Base-by-base conservation (phyloP, 2,113 vertebrate species). In the Dascyllus trimaculatus region DNA sequence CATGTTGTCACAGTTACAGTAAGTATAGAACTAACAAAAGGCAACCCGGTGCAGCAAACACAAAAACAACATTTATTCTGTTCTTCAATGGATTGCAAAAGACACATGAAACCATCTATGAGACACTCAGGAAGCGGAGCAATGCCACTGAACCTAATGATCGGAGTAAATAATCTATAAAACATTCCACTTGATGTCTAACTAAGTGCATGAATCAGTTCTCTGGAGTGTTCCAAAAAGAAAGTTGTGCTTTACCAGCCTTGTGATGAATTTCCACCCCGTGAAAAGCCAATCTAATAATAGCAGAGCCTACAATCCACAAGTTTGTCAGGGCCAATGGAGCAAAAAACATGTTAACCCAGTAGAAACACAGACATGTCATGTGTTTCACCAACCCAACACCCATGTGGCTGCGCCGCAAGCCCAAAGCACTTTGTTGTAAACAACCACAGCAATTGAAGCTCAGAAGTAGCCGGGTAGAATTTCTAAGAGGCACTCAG, bases 401-500 rank as follows among this genome's bases (percentile, higher is more conserved):
- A 17, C 59, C 64, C 69, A 24, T 53, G 77, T 81, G 64, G 43
- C 22, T 18, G 9, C 43, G 67, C 29, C 38, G 22, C 48, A 60
- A 43, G 49, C 40, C 71, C 66, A 58, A 58, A 78, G 67, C 80
- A 81, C 70, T 81, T 84, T 60, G 22, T 70, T 54, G 10, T 52
- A 63, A 73, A 78, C 63, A 63, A 65, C 24, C 38, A 22, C 68
- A 57, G 70, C 13, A 14, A 81, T 29, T 57, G 53, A 78, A 85
- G 75, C 72, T 67, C 70, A 58, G 46, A 7, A 64, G 64, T 13
- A 51, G 57, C 40, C 35, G 66, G 32, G 51, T 46, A 25, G 57
- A 1, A 18, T 66, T 82, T 71, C 38, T 35, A 54, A 64, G 60
- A 79, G 32, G 75, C 68, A 71, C 73, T 72, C 56, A 38, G 49